Conservation (phyloP, 2,113 vertebrate species). For the Bubo blakistoni region DNA sequence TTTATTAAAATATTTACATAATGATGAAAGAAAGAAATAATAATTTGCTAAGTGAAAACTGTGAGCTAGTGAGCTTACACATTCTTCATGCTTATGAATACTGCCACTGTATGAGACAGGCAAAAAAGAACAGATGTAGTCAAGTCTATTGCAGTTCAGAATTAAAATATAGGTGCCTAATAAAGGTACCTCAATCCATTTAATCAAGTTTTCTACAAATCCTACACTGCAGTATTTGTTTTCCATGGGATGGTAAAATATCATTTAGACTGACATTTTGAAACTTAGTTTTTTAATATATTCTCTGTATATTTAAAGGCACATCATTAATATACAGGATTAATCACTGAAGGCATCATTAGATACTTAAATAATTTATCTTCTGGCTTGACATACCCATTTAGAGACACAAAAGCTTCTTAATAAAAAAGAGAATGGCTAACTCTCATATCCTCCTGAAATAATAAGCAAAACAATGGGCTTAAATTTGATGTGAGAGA, state of each 20-base stretch:
- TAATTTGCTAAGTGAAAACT: background rate
- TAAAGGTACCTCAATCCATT: background rate
- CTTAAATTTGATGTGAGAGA: background rate
- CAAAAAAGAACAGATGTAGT: background rate
- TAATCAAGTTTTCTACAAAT: background rate
- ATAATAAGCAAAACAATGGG: background rate
- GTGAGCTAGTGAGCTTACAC: background rate
- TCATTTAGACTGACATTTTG: background rate
- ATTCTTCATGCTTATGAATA: background rate
- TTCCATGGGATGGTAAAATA: background rate
- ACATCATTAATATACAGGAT: background rate
- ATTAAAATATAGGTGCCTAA: background rate
- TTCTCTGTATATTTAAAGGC: background rate
- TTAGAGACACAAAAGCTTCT: background rate
- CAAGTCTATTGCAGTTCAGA: background rate
- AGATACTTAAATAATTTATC: background rate
- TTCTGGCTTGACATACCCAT: background rate
- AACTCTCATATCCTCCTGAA: background rate
- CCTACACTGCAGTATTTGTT: background rate
- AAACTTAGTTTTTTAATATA: background rate
- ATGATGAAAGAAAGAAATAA: background rate
- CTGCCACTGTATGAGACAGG: background rate
- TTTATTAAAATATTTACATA: background rate
- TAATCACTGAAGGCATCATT: background rate
- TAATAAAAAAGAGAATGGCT: background rate